These are phyloP conservation scores for Phyllostomus hastatus DNA, from an alignment of 2,113 vertebrate genomes.

Conservation along the genomic window DNA sequence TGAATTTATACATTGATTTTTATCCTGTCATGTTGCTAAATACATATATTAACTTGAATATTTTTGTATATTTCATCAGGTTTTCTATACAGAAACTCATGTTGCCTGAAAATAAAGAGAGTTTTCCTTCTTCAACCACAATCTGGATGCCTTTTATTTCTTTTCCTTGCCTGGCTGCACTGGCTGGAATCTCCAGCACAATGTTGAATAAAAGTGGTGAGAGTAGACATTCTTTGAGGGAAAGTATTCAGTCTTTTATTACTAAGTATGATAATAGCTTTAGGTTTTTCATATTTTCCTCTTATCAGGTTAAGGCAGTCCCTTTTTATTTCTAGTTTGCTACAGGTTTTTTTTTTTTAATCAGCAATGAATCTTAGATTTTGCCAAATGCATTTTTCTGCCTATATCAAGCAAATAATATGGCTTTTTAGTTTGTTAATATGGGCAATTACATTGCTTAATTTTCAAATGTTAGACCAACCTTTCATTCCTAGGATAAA, in stretches of 20 bases:
- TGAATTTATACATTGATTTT: neutral
- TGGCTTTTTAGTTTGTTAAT: neutral
- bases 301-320: neutral
- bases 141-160: neutral
- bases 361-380: neutral
- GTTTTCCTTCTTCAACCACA: neutral
- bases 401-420: neutral
- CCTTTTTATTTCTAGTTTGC: neutral
- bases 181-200: neutral
- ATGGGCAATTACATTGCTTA: neutral
- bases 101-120: neutral
- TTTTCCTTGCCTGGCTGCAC: neutral
- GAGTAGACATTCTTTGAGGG: neutral
- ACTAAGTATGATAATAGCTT: neutral
- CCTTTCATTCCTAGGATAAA: neutral
- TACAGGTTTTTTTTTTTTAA: neutral
- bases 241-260: neutral
- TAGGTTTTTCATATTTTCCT: neutral
- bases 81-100: neutral
- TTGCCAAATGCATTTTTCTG: neutral
- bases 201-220: neutral
- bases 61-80: neutral
- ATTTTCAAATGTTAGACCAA: neutral
- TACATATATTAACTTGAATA: neutral
- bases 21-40: neutral